Evolutionary conservation across 2,797 vertebrate species (phyloP).

Genomic region (Geotrypetes seraphini): DNA sequence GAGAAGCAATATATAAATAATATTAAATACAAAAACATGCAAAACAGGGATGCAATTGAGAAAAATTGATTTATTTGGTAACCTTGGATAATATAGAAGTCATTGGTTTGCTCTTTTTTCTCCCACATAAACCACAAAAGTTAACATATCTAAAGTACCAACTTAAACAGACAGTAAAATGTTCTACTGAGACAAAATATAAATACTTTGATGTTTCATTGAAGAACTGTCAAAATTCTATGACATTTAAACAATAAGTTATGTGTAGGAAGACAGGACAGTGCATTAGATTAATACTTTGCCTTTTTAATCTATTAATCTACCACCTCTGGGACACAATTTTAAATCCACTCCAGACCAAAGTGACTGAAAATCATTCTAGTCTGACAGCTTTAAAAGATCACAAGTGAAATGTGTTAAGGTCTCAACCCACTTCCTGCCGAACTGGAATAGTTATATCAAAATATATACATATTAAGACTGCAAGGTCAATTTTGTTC

Average conservation of each 20-base stretch:
- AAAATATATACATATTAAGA: background rate
- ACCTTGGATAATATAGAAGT: too few species aligned
- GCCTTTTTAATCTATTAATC: conserved; percentile 46
- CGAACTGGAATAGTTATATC: conserved; percentile 1
- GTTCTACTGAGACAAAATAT: background rate
- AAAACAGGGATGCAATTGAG: too few species aligned
- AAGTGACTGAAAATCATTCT: conserved; percentile 53
- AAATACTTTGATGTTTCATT: conserved; percentile 9
- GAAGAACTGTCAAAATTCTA: conserved; percentile 24
- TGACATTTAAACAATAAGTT: conserved; percentile 28
- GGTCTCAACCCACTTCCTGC: conserved; percentile 21
- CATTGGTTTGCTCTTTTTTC: background rate
- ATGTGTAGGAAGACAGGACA: conserved; percentile 25
- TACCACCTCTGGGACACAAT: conserved; percentile 34
- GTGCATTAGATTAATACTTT: conserved; percentile 38
- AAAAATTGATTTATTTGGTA: too few species aligned
- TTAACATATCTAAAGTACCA: background rate
- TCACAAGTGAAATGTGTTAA: conserved; percentile 31
- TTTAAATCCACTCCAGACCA: conserved; percentile 38
- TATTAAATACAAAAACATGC: too few species aligned
- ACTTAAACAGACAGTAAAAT: conserved; percentile 3
- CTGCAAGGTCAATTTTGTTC: background rate
- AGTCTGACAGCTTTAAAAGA: conserved; percentile 46
- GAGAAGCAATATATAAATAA: too few species aligned
- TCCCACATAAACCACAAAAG: background rate